Conservation (phyloP, 2,888 invertebrate genomes). For the Tenthredo amoena region DNA sequence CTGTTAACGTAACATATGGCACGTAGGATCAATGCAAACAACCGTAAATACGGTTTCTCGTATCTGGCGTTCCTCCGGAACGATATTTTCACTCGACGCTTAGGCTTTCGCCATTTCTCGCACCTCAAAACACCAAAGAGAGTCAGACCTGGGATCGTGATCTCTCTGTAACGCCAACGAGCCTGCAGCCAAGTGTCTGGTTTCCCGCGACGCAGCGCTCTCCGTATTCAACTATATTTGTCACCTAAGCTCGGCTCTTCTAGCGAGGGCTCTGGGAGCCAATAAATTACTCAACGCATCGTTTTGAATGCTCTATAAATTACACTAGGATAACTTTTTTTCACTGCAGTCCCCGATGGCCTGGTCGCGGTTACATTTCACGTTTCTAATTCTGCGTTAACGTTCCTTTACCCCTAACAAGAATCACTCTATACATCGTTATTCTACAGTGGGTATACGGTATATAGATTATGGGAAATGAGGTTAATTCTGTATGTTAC, state of each 20-base stretch:
- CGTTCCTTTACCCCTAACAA: conserved; percentile 18
- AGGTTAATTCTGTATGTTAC: conserved; percentile 1
- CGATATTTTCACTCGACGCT: conserved; percentile 32
- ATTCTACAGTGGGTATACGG: background rate
- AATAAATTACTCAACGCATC: conserved; percentile 47
- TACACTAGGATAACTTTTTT: conserved; percentile 8
- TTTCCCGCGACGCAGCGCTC: conserved; percentile 33
- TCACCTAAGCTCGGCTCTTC: conserved; percentile 43
- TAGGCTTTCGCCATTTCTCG: conserved; percentile 19
- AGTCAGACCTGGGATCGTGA: conserved; percentile 36
- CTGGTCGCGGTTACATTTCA: background rate
- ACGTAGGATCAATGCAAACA: conserved; percentile 2
- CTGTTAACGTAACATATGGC: background rate
- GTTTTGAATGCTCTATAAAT: conserved; percentile 35
- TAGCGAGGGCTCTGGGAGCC: conserved; percentile 18
- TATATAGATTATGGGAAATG: background rate
- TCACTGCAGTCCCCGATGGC: background rate
- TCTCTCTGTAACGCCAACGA: conserved; percentile 45
- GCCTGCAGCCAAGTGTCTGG: conserved; percentile 44
- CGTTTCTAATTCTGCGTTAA: conserved; percentile 15
- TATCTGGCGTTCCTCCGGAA: conserved; percentile 16
- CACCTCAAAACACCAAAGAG: conserved; percentile 37
- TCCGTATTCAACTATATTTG: conserved; percentile 47
- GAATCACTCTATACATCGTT: background rate
- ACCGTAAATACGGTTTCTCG: conserved; percentile 26